These are phyloP conservation scores for Oryzias celebensis DNA, from an alignment of 2,113 vertebrate species.

Conservation along the genomic window DNA sequence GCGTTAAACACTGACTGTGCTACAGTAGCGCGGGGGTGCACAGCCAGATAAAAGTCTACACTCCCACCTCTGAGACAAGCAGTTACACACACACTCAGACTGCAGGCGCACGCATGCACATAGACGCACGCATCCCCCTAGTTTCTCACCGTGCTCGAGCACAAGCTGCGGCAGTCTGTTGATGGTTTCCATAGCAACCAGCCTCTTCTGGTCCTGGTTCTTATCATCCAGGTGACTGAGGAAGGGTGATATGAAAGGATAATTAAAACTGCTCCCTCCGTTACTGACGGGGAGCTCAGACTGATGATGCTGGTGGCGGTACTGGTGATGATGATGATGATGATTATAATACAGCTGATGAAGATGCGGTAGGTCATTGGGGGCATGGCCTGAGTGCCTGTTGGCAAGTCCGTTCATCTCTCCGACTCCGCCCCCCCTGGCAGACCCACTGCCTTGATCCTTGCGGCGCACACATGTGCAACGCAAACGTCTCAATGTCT, in stretches of 20 bases:
- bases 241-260: slow-evolving; percentile 90
- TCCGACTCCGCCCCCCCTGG: slow-evolving; percentile 26
- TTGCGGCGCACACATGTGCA: slow-evolving; percentile 14
- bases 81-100: slow-evolving; percentile 1
- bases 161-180: slow-evolving; percentile 85
- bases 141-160: slow-evolving; percentile 86
- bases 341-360: slow-evolving; percentile 57
- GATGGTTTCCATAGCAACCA: slow-evolving; percentile 67
- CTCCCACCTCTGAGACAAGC: not conserved
- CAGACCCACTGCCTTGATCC: slow-evolving; percentile 17
- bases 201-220: slow-evolving; percentile 68
- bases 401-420: slow-evolving; percentile 73
- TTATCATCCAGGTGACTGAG: slow-evolving; percentile 41
- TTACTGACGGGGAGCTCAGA: slow-evolving; percentile 42
- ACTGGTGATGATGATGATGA: slow-evolving; percentile 44
- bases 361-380: slow-evolving; percentile 83
- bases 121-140: slow-evolving; percentile 5
- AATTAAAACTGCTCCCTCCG: slow-evolving; percentile 84
- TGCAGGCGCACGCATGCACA: slow-evolving; percentile 9
- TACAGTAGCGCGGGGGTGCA: not conserved
- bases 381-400: slow-evolving; percentile 73
- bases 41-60: slow-evolving; percentile 1
- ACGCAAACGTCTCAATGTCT: not conserved
- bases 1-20: not conserved
- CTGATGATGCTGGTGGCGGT: slow-evolving; percentile 33